Conservation (phyloP, 2,797 vertebrate species). For the Ispidina lecontei region DNA sequence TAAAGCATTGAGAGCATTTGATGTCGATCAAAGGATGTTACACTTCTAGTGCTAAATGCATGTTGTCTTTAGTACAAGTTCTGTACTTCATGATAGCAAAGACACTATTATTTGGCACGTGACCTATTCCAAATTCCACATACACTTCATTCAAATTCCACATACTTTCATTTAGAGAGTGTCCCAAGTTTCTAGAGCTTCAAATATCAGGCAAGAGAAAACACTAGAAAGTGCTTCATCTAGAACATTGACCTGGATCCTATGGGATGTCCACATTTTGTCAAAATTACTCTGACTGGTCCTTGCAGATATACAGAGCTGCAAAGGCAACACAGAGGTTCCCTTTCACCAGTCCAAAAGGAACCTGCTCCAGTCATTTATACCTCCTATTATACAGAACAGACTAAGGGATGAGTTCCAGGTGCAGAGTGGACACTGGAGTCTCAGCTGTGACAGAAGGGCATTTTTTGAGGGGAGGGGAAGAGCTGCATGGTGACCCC, state of each 20-base stretch:
- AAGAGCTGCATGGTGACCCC: neutral
- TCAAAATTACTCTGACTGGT: neutral
- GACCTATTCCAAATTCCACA: neutral
- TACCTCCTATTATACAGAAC: neutral
- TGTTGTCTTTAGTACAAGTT: neutral
- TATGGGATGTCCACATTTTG: neutral
- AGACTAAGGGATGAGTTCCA: neutral
- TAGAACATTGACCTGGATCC: neutral
- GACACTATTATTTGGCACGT: neutral
- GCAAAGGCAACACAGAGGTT: neutral
- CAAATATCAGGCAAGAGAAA: neutral
- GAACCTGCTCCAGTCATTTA: neutral
- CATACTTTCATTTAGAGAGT: neutral
- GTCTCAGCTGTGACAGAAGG: neutral
- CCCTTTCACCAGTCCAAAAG: neutral
- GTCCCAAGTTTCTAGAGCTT: neutral
- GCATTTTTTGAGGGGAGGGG: neutral
- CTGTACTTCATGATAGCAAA: neutral
- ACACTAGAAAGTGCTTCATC: neutral
- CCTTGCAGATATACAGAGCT: neutral
- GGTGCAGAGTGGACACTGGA: neutral
- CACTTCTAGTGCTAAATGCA: neutral
- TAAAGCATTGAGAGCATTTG: neutral
- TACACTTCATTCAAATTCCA: too few species aligned
- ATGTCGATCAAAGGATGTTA: neutral